Percentiles rank a stretch among this genome's conserved stretches.
These are phyloP conservation scores for Drosophila kambysellisi DNA, from an alignment of 2,888 invertebrate species.

Conservation along the genomic window DNA sequence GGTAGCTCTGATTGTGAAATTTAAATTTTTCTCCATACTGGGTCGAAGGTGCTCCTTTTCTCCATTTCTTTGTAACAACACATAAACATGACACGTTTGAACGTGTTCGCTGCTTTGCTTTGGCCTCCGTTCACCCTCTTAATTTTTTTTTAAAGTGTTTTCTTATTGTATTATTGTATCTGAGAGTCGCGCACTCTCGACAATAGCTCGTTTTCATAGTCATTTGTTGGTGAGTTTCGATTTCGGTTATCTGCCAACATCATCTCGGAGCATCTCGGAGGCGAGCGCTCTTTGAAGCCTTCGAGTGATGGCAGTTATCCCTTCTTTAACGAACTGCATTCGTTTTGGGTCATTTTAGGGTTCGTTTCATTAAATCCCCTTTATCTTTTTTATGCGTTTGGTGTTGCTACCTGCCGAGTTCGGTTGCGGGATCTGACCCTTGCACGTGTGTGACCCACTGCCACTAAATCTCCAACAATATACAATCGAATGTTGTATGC, in stretches of 20 bases:
- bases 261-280: conserved; percentile 42
- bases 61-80: conserved; percentile 7
- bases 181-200: conserved; percentile 11
- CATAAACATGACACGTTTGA: conserved; percentile 26
- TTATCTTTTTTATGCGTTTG: conserved; percentile 58
- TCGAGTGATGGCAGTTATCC: conserved; percentile 59
- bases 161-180: conserved; percentile 15
- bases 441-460: conserved; percentile 81
- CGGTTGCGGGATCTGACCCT: conserved; percentile 68
- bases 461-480: conserved; percentile 65
- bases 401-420: conserved; percentile 69
- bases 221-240: conserved; percentile 20
- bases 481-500: conserved; percentile 31
- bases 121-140: conserved; percentile 7
- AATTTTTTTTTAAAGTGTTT: conserved; percentile 20
- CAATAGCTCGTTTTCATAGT: conserved; percentile 8
- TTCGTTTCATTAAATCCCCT: conserved; percentile 66
- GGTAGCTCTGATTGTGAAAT: neutral
- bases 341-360: conserved; percentile 76
- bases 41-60: neutral
- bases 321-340: conserved; percentile 57
- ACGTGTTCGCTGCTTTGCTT: conserved; percentile 13
- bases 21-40: neutral
- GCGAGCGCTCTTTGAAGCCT: conserved; percentile 38
- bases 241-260: conserved; percentile 57